Evolutionary conservation across 2,888 invertebrate species (phyloP).

Genomic region (Odiellus spinosus): DNA sequence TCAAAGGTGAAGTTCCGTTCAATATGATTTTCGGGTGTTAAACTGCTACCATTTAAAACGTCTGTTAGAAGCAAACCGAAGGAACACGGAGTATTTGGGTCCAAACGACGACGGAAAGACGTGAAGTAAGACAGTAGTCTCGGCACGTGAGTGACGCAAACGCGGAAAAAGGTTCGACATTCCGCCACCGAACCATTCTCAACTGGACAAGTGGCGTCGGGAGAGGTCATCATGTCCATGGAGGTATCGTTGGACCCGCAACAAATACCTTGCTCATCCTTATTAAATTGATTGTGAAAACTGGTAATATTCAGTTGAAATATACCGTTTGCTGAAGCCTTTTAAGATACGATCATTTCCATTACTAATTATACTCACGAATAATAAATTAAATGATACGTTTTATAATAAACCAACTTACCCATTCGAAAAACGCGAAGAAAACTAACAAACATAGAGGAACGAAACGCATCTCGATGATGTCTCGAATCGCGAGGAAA

Average conservation of each 20-base stretch:
- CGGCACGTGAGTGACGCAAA: constrained; percentile 3
- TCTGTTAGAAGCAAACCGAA: background rate
- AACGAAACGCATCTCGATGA: too few relatives aligned
- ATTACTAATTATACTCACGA: too few relatives aligned
- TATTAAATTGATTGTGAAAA: background rate
- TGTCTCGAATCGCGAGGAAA: too few relatives aligned
- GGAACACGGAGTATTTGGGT: constrained; percentile 2
- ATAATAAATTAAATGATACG: too few relatives aligned
- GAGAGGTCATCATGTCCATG: too few relatives aligned
- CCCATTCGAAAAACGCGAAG: too few relatives aligned
- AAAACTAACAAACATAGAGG: too few relatives aligned
- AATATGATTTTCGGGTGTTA: background rate
- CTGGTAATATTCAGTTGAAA: background rate
- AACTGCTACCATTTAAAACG: background rate
- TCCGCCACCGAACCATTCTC: background rate
- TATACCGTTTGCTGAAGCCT: background rate
- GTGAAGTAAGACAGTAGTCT: background rate
- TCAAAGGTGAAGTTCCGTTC: constrained; percentile 2
- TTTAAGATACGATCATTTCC: too few relatives aligned
- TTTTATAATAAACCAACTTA: too few relatives aligned
- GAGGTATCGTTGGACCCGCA: background rate
- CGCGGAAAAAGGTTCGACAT: constrained; percentile 2
- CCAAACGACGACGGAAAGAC: background rate
- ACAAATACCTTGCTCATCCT: background rate
- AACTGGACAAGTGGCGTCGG: background rate